Evolutionary conservation across 2,888 invertebrate genomes (phyloP).

Genomic region (Aspidapion aeneum): DNA sequence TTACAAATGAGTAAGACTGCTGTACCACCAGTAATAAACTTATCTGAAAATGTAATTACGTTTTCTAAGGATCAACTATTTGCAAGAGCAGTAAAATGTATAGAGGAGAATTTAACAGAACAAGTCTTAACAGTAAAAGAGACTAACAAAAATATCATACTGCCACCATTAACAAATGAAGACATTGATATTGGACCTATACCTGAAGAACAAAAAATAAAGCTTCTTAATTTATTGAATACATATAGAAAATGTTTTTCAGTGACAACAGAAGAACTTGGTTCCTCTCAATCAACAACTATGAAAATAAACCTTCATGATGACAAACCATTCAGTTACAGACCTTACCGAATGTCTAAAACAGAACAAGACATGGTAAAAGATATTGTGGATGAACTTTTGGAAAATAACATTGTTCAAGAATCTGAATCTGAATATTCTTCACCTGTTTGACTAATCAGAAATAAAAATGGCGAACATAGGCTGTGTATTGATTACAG

Average conservation of each 20-base stretch:
- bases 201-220: too few relatives aligned
- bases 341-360: conserved; percentile 32
- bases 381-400: conserved; percentile 7
- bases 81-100: conserved; percentile 22
- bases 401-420: conserved; percentile 3
- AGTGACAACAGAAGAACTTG: conserved; percentile 19
- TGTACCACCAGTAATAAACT: too few relatives aligned
- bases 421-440: conserved; percentile 24
- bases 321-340: conserved; percentile 26
- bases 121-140: too few relatives aligned
- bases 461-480: conserved; percentile 21
- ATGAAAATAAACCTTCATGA: conserved; percentile 23
- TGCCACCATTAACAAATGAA: too few relatives aligned
- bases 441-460: conserved; percentile 25
- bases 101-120: too few relatives aligned
- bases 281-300: too few relatives aligned
- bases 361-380: conserved; percentile 26
- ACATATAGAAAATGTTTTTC: conserved; percentile 24
- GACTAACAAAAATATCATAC: background rate
- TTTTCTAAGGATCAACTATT: conserved; percentile 8
- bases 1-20: too few relatives aligned
- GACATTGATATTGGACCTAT: too few relatives aligned
- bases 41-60: too few relatives aligned
- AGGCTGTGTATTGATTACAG: conserved; percentile 25
- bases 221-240: too few relatives aligned